A percentile compares a stretch with the other conserved stretches of the same genome.
phyloP scores from a whole-genome alignment of 2,797 vertebrate species.

The Rachycentron canadum region DNA sequence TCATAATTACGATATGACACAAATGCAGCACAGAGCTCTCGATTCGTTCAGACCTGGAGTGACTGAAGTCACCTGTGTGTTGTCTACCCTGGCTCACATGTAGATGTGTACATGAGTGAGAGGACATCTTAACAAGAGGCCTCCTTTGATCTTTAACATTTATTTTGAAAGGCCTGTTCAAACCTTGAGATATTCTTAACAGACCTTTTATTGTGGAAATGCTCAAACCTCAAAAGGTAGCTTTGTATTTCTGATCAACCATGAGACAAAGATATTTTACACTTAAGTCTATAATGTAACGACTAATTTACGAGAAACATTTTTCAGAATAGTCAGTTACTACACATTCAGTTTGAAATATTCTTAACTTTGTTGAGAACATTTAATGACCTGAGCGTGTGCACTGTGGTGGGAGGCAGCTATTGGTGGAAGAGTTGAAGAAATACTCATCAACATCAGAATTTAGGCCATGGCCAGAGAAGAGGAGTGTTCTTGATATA shows the following conservation, averaged over 20 bases:
- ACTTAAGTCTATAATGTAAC: not conserved
- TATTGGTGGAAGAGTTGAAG: slow-evolving; percentile 5
- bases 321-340: not conserved
- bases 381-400: not conserved
- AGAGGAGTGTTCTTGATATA: slow-evolving; percentile 86
- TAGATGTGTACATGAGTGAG: not conserved
- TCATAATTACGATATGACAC: not conserved
- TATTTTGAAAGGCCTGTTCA: not conserved
- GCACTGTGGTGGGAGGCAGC: not conserved
- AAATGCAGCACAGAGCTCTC: not conserved
- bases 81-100: too few species aligned
- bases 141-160: not conserved
- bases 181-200: not conserved
- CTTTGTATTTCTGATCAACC: not conserved
- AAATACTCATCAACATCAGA: slow-evolving; percentile 48
- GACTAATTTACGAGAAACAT: not conserved
- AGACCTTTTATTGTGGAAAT: not conserved
- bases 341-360: not conserved
- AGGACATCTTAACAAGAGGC: not conserved
- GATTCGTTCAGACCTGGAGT: not conserved
- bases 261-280: not conserved
- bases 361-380: not conserved
- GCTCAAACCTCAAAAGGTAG: too few species aligned
- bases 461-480: slow-evolving; percentile 83
- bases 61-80: not conserved